Evolutionary conservation across 2,888 invertebrate species (phyloP).

Genomic region (Acanthoscelides obtectus): DNA sequence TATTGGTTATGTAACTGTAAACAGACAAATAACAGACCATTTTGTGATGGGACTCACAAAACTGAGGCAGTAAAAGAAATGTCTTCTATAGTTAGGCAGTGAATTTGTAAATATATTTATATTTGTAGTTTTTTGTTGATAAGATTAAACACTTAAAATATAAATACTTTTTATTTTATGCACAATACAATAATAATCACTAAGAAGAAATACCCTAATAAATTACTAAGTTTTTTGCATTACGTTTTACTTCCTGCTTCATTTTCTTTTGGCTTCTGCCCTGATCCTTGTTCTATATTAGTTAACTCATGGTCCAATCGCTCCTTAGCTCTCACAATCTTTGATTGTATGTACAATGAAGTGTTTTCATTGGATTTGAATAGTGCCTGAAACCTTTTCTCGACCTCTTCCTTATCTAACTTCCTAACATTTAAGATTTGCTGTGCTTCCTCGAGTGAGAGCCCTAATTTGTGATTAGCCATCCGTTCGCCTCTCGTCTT

Average conservation of each 20-base stretch:
- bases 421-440: conserved; percentile 85
- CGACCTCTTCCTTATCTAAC: conserved; percentile 62
- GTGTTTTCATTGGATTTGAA: conserved; percentile 89
- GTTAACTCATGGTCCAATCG: conserved; percentile 72
- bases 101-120: conserved; percentile 8
- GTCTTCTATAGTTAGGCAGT: conserved; percentile 36
- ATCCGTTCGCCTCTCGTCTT: conserved; percentile 67
- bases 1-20: conserved; percentile 99
- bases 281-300: conserved; percentile 17
- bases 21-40: conserved; percentile 87
- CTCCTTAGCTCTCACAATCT: conserved; percentile 90
- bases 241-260: conserved; percentile 14
- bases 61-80: conserved; percentile 61
- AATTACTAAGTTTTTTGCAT: background rate
- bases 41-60: conserved; percentile 95
- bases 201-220: background rate
- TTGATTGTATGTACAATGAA: conserved; percentile 95
- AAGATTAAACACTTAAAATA: background rate
- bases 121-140: background rate
- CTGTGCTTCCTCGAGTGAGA: conserved; percentile 80
- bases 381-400: conserved; percentile 78
- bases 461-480: conserved; percentile 64
- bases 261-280: conserved; percentile 3
- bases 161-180: conserved; percentile 1
- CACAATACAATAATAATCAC: background rate